Percentiles rank a stretch among this genome's conserved stretches.
Evolutionary conservation across 2,797 vertebrate genomes (phyloP).

Genomic region (Benthosema pterotum): DNA sequence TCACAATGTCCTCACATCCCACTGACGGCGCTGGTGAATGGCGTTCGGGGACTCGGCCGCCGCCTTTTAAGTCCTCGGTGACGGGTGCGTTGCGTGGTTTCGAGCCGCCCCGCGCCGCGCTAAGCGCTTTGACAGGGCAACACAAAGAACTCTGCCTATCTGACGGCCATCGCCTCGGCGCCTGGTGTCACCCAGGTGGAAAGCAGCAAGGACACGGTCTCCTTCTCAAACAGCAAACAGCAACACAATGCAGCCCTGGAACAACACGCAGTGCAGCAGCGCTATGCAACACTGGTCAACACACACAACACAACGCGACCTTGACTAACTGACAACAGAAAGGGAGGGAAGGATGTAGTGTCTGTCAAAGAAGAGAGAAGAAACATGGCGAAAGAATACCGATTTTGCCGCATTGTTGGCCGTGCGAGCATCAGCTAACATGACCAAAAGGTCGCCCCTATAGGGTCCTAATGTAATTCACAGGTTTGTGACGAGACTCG

Average conservation of each 20-base stretch:
- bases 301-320: conserved; percentile 36
- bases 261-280: conserved; percentile 6
- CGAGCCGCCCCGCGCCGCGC: conserved; percentile 49
- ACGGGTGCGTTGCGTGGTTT: conserved; percentile 37
- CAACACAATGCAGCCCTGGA: conserved; percentile 48
- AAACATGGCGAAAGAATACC: conserved; percentile 7
- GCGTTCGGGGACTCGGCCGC: conserved; percentile 31
- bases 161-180: conserved; percentile 61
- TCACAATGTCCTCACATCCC: conserved; percentile 65
- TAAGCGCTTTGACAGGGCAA: conserved; percentile 65
- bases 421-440: too few relatives aligned
- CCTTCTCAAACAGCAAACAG: conserved; percentile 27
- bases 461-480: too few relatives aligned
- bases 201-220: conserved; percentile 61
- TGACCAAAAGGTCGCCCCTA: too few relatives aligned
- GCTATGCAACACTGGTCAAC: conserved; percentile 49
- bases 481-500: too few relatives aligned
- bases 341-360: conserved; percentile 45
- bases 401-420: too few relatives aligned
- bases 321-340: conserved; percentile 55
- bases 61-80: conserved; percentile 41
- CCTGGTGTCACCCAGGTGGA: conserved; percentile 58
- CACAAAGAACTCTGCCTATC: conserved; percentile 68
- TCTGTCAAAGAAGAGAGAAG: conserved; percentile 50
- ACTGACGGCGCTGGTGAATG: conserved; percentile 39